Base-by-base conservation (phyloP, 2,797 vertebrate species). In the Coregonus suidteri region DNA sequence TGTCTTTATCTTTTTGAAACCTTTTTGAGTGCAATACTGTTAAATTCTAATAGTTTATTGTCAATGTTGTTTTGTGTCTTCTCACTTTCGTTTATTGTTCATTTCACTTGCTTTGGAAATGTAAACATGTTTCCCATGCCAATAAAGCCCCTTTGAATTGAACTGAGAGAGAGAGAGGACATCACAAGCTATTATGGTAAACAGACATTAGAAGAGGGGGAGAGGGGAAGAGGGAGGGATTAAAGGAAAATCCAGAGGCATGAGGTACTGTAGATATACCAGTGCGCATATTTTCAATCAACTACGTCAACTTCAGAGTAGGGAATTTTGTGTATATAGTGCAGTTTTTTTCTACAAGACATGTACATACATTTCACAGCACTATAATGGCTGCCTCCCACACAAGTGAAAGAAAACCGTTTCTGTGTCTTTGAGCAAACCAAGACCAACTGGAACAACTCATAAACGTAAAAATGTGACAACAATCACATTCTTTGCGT, bases 401-500 rank as follows among this genome's bases (percentile, higher is more conserved):
- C 51, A 3, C 62, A 59, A 73, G 47, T 71, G 31, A 71, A 83
- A 81, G 70, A 84, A 70, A 86, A 78, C 47, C 3, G 41, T 13
- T 20, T 73, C 62, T 83, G 41, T 47, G 69, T 71, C 74, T 31
- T 56, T 53, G 72, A 82, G 82, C 76, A 77, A 71, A 80, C 53
- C 6, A 85, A 84, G 31, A 41, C 59, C 62, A 54, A 72, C 54
- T 77, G 78, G 70, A 84, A 71, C 15, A 35, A 37, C 64, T 41
- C 13, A 35, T 15, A 74, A 35, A 47, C 9, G 7, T 54, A 77
- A 75, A 69, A 37, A 77, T 68, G 77, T 79, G 78, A 84, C 78
- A 75, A 82, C 25, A 34, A 3, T 47, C 64, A 73, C 59, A 82
- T 81, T 88, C 84, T 82, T 88, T 82, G 80, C 70, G 0, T 47